Base-by-base conservation (phyloP, 2,113 vertebrate species). In the Bufo gargarizans region DNA sequence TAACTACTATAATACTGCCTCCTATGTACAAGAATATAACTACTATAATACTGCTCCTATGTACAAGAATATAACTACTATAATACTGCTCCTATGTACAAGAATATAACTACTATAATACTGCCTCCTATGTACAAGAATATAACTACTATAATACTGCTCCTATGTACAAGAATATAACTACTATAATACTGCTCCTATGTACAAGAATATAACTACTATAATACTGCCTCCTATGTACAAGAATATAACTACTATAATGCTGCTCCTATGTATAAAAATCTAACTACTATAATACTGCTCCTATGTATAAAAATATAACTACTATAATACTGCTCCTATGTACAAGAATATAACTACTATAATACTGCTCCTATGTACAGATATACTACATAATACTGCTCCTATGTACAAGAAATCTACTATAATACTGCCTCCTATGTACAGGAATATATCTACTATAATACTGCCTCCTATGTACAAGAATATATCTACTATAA, bases 391-490 rank as follows among this genome's bases (percentile, higher is more conserved):
- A n/a, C n/a, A n/a, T n/a, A n/a, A n/a, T n/a, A n/a, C n/a, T n/a
- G n/a, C n/a, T n/a, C n/a, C 69, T 45, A 72, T 72, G 33, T 72
- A 72, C 69, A 72, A 72, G 69, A 72, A 72, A 72, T 45, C 69
- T n/a, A n/a, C n/a, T n/a, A n/a, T n/a, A n/a, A n/a, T n/a, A n/a
- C n/a, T n/a, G n/a, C n/a, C n/a, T n/a, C n/a, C n/a, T n/a, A n/a
- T n/a, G n/a, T n/a, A n/a, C n/a, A n/a, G n/a, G n/a, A n/a, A n/a
- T n/a, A n/a, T n/a, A n/a, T n/a, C n/a, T n/a, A n/a, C n/a, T n/a
- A n/a, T n/a, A n/a, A n/a, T n/a, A n/a, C n/a, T n/a, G n/a, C n/a
- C n/a, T n/a, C n/a, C n/a, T n/a, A n/a, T n/a, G n/a, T n/a, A n/a
- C n/a, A n/a, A n/a, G n/a, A n/a, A n/a, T n/a, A n/a, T n/a, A n/a